Base-by-base conservation (phyloP, 2,888 invertebrate species). In the Cylindroiulus punctatus region DNA sequence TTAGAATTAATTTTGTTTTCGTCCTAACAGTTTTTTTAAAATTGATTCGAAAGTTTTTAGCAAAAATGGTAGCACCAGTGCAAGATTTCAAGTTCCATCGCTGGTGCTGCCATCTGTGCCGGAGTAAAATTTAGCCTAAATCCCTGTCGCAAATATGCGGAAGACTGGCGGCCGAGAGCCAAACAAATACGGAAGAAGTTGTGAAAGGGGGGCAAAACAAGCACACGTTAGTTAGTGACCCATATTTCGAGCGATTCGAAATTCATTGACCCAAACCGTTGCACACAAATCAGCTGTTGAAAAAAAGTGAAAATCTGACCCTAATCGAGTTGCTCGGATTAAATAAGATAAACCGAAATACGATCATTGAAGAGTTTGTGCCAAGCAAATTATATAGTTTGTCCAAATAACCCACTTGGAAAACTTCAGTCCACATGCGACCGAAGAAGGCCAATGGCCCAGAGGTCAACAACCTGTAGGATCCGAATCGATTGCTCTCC, bases 101-200 rank as follows among this genome's bases (percentile, higher is more conserved):
- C 8, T 44, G 44, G 44, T 44, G 44, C 44, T 44, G 44, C 44
- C 44, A 44, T 44, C 44, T 44, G 14, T 44, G 2, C 14, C 14
- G 44, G 12, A 44, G 10, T 12, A 44, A 44, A 44, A 44, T 44
- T 44, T 14, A 44, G 12, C 44, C 44, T 12, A 44, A 44, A 44
- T 44, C 44, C 7, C 44, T 1, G 44, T 44, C 44, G 12, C 44
- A 44, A 44, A 44, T 8, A 44, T 44, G 44, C 44, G 44, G 44
- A 44, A 44, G 44, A 44, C 14, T 36, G 7, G 36, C 36, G 36
- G 36, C 36, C 36, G 2, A 36, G 36, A 57, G 57, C 22, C 5
- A n/a, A n/a, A n/a, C 57, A 57, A 57, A 57, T 65, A 65, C 65
- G 65, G 65, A 65, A 65, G 65, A 65, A 65, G 65, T 65, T 26